Evolutionary conservation across 2,113 vertebrate genomes (phyloP).

Genomic region (Seriola dumerili): DNA sequence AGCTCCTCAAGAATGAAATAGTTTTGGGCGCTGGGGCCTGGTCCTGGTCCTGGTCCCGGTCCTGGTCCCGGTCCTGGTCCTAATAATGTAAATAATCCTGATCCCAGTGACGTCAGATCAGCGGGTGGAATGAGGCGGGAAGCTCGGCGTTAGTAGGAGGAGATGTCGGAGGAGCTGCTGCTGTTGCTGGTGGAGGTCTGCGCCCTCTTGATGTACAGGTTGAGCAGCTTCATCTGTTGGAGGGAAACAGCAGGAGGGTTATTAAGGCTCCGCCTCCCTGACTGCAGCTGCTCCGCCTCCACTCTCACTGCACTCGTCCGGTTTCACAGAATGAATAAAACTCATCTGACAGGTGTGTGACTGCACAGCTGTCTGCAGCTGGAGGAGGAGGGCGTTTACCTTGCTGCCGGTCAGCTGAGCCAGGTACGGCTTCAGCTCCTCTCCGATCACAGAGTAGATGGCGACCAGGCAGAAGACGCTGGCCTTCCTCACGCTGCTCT

Average conservation of each 20-base stretch:
- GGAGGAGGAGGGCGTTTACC: conserved; percentile 73
- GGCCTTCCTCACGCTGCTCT: conserved; percentile 97
- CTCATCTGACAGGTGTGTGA: too few species aligned
- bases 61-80: conserved; percentile 1
- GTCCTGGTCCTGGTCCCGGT: too few species aligned
- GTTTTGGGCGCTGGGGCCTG: too few species aligned
- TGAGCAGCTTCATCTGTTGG: conserved; percentile 95
- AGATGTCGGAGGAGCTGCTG: conserved; percentile 97
- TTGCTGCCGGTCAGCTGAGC: conserved; percentile 97
- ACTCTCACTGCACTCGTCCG: too few species aligned
- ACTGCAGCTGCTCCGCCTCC: too few species aligned
- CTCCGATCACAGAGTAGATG: conserved; percentile 96
- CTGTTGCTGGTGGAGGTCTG: conserved; percentile 98
- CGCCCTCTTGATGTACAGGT: conserved; percentile 97
- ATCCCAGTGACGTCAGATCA: background rate
- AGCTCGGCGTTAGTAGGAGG: conserved; percentile 86
- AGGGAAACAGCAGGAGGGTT: background rate
- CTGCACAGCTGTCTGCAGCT: too few species aligned
- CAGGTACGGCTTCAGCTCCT: conserved; percentile 96
- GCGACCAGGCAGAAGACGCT: conserved; percentile 98
- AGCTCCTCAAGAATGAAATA: conserved; percentile 9
- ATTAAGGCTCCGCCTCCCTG: background rate
- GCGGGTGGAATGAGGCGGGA: background rate
- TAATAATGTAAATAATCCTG: background rate
- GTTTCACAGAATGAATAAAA: too few species aligned